Percentiles rank a stretch among this genome's conserved stretches.
Conservation (phyloP, 2,888 invertebrate species). For the Leistus spinibarbis region DNA sequence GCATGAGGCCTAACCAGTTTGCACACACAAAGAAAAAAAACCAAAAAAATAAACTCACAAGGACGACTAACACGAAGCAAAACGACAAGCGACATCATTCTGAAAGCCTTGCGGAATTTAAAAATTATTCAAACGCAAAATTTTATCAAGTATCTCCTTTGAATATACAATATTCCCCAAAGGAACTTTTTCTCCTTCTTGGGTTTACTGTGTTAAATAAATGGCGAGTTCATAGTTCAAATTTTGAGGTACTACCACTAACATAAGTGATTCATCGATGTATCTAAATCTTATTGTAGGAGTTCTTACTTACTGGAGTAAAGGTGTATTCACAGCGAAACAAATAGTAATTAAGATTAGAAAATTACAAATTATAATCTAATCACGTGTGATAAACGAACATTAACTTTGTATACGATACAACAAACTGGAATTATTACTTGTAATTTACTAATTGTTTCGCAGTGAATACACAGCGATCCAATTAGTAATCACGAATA, state of each 20-base stretch:
- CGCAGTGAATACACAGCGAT: too few relatives aligned
- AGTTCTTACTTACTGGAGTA: too few relatives aligned
- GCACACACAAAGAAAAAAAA: conserved; percentile 18
- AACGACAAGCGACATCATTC: not conserved
- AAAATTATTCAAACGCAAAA: not conserved
- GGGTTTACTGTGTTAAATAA: not conserved
- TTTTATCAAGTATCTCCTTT: not conserved
- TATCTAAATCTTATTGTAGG: too few relatives aligned
- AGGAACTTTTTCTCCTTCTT: not conserved
- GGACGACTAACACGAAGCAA: not conserved
- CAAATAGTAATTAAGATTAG: too few relatives aligned
- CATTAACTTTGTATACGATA: too few relatives aligned
- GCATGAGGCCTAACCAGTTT: conserved; percentile 32
- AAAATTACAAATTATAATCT: too few relatives aligned
- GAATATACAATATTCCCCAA: not conserved
- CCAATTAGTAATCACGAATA: too few relatives aligned
- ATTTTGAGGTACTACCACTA: not conserved
- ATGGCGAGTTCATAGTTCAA: not conserved
- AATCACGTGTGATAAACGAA: too few relatives aligned
- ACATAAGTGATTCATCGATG: not conserved
- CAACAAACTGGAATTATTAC: too few relatives aligned
- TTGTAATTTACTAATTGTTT: too few relatives aligned
- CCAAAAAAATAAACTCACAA: not conserved
- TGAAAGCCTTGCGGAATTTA: not conserved
- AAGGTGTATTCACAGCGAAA: too few relatives aligned